These are phyloP conservation scores for Macropis europaea DNA, from an alignment of 2,888 invertebrate genomes.

Conservation along the genomic window DNA sequence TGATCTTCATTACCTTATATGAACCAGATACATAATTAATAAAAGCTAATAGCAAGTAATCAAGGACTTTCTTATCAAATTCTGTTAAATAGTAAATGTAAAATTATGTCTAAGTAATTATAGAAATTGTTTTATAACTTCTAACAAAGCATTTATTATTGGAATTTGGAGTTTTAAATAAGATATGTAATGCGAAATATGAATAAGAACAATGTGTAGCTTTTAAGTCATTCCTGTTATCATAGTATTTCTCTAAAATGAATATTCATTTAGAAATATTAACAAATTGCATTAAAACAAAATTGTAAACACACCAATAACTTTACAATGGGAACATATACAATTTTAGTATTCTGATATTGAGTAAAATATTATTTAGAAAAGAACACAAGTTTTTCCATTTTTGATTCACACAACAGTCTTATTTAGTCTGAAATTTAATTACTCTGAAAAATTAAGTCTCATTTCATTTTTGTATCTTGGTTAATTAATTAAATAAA, in stretches of 20 bases:
- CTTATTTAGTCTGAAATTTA: not conserved
- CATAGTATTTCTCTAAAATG: constrained; percentile 40
- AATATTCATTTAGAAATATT: constrained; percentile 17
- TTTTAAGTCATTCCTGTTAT: constrained; percentile 40
- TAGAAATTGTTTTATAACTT: too few species aligned
- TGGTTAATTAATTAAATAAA: not conserved
- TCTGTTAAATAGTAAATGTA: too few species aligned
- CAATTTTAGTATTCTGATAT: not conserved
- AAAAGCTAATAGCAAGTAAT: too few species aligned
- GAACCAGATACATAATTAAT: too few species aligned
- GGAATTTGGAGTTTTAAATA: constrained; percentile 13
- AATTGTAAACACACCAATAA: not conserved
- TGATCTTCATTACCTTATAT: too few species aligned
- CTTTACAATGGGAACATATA: constrained; percentile 10
- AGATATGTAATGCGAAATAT: constrained; percentile 5
- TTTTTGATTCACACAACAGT: not conserved
- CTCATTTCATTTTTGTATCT: not conserved
- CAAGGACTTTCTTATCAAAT: too few species aligned
- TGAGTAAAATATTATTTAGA: not conserved
- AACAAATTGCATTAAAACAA: not conserved
- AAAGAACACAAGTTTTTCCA: not conserved
- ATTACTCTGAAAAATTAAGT: not conserved
- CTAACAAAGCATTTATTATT: too few species aligned
- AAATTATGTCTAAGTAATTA: too few species aligned
- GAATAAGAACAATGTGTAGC: constrained; percentile 12